These are phyloP conservation scores for Pachycephala philippinensis DNA, from an alignment of 2,113 vertebrate species.

Conservation along the genomic window DNA sequence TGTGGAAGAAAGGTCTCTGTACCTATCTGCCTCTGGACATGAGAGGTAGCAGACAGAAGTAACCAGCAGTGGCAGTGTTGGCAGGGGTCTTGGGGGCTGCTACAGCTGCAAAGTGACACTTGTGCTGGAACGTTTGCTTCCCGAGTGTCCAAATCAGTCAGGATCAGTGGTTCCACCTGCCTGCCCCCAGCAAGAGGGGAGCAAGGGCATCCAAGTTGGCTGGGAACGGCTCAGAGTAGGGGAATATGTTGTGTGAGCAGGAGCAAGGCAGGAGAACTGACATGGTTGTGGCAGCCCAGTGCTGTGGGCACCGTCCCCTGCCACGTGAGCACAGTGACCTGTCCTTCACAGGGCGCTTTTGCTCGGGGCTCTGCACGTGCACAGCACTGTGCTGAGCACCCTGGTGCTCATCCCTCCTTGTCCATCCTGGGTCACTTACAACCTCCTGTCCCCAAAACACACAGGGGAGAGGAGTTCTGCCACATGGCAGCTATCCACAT, in stretches of 20 bases:
- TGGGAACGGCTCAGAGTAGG: not conserved
- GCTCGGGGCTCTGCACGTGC: not conserved
- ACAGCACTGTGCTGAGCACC: not conserved
- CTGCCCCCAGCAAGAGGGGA: not conserved
- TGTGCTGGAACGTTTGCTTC: not conserved
- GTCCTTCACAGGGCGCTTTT: not conserved
- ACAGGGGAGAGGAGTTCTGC: not conserved
- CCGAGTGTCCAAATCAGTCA: accelerated
- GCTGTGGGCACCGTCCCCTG: not conserved
- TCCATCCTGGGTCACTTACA: not conserved
- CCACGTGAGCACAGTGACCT: not conserved
- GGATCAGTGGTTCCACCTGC: not conserved
- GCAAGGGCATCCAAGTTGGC: not conserved
- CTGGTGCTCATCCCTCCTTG: not conserved
- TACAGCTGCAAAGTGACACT: not conserved
- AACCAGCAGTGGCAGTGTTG: not conserved
- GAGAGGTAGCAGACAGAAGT: not conserved
- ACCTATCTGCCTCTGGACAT: accelerated
- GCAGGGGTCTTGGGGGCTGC: not conserved
- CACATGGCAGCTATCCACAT: not conserved
- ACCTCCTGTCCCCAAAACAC: not conserved
- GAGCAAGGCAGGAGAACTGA: not conserved
- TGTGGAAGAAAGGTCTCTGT: not conserved
- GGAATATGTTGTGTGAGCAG: not conserved
- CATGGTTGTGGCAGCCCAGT: not conserved